Base-by-base conservation (phyloP, 2,113 vertebrate species). In the Chascanopsetta lugubris region DNA sequence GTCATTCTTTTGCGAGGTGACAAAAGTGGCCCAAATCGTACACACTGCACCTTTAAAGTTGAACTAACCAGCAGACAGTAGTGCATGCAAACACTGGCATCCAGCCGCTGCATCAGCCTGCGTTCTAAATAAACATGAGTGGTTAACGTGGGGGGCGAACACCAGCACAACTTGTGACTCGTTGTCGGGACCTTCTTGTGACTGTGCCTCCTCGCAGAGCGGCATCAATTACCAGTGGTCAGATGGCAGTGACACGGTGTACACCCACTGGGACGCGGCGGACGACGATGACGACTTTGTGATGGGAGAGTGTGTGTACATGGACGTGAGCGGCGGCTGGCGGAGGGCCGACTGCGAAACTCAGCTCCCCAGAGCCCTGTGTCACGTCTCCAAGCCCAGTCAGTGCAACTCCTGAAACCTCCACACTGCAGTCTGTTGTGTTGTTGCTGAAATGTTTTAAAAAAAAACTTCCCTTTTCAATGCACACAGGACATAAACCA, bases 221-320 rank as follows among this genome's bases (percentile, higher is more conserved):
- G 94, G 94, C 21, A 88, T 93, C 71, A 90, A 89, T 72, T 97
- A 96, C 82, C 91, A 91, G 32, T 98, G 97, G 96, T 93, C 93
- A 0, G 96, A 98, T 82, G 94, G 94, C 38, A 94, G 91, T 6
- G 93, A 91, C 72, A 94, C 91, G 2, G 79, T 94, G 29, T 96
- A 95, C 80, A 93, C 93, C 8, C 94, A 93, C 82, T 99, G 95
- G 96, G 91, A 92, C 17, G 30, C 82, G 0, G 40, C 24, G 0
- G 89, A 95, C 0, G 85, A 94, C 0, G 92, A 93, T 8, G 90
- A 92, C 10, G 90, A 93, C 15, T 81, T 85, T 7, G 78, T 91
- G 56, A 63, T 81, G 3, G 94, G 94, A 65, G 93, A 93, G 66
- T 98, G 96, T 43, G 94, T 94, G 58, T 98, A 93, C 83, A 94